Conservation (phyloP, 2,113 vertebrate species). For the Taurulus bubalis region DNA sequence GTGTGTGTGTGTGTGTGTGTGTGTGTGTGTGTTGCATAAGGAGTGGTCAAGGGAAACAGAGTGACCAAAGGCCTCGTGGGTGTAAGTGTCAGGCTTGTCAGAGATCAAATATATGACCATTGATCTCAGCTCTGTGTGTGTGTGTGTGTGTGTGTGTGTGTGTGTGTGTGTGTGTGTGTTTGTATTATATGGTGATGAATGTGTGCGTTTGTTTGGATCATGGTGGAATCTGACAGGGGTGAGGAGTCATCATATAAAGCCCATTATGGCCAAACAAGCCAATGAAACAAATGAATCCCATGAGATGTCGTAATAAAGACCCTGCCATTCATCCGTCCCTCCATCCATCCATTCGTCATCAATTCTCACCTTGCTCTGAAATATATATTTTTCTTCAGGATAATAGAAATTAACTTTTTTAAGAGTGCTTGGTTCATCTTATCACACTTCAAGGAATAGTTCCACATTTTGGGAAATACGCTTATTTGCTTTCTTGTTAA, state of each 20-base stretch:
- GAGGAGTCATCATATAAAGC: conserved; percentile 82
- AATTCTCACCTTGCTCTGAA: conserved; percentile 1
- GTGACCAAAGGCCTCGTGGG: conserved; percentile 80
- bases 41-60: conserved; percentile 73
- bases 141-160: conserved; percentile 53
- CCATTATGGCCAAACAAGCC: conserved; percentile 71
- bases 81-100: conserved; percentile 87
- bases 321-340: conserved; percentile 20
- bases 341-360: background rate
- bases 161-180: conserved; percentile 7
- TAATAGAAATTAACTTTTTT: background rate
- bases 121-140: conserved; percentile 81
- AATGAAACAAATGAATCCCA: conserved; percentile 70
- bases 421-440: background rate
- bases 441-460: background rate
- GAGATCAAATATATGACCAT: conserved; percentile 90
- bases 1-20: conserved; percentile 1
- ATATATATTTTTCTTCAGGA: background rate
- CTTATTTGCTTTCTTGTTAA: background rate
- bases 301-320: conserved; percentile 36
- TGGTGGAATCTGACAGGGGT: conserved; percentile 75
- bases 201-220: conserved; percentile 64
- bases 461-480: background rate
- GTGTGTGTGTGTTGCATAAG: conserved; percentile 57
- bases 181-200: conserved; percentile 55